Base-by-base conservation (phyloP, 1,140 invertebrate genomes). In the Macrostomum lignano region DNA sequence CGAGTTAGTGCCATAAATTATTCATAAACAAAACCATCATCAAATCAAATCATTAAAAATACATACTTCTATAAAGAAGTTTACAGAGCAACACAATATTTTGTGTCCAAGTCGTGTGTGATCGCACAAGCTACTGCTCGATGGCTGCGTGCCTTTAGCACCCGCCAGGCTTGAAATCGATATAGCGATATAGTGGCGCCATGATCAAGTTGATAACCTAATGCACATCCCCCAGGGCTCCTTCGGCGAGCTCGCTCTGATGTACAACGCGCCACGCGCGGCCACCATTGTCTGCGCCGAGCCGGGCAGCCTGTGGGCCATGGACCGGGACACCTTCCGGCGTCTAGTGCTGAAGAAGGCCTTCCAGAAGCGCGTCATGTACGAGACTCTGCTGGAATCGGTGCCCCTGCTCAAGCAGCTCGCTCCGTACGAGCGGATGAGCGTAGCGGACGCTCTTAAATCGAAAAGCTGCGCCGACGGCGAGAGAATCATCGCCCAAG, bases 251-350 rank as follows among this genome's bases (percentile, higher is more conserved):
- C 59, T 86, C 44, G 79, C 81, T 30, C 66, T 88, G 20, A 70
- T 88, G 58, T 86, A 88, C 61, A 84, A 86, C 53, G 76, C 79
- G 73, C 79, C 79, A n/a, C 67, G 79, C 40, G 77, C 78, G 29
- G 79, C 79, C 21, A 78, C 58, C 7, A 54, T 62, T 36, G 39
- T 30, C 2, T 29, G 77, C 7, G 64, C 67, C 42, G 67, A 71
- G 6, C 56, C 66, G 17, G 79, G 79, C 26, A 69, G 73, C 14
- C 64, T 86, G 1, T 84, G 78, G 78, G 48, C 48, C 7, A 48
- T 55, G 44, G 79, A 86, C 56, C 67, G 84, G 30, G 72, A 74
- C 55, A 88, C 79, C 36, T 91, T 93, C 65, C 68, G 79, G 43
- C 69, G 77, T 48, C 91, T 28, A 28, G 26, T 28, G 9, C 9